A percentile compares a stretch with the other conserved stretches of the same genome.
phyloP scores from a whole-genome alignment of 2,113 vertebrate species.

The Misgurnus mizolepis region DNA sequence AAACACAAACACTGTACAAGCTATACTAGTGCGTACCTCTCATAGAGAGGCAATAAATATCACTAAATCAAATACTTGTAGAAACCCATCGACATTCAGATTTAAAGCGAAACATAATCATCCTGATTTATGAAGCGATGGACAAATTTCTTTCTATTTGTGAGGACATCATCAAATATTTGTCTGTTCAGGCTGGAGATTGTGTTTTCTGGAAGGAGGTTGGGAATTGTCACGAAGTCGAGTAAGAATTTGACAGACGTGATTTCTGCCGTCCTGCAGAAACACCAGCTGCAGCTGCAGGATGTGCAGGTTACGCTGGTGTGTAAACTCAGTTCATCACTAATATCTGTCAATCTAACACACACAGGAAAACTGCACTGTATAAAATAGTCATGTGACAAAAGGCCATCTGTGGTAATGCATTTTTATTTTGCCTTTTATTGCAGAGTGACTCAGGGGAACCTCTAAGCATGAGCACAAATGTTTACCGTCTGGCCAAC shows the following conservation, averaged over 20 bases:
- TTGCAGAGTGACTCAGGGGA: slow-evolving; percentile 69
- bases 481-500: slow-evolving; percentile 69
- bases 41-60: background rate
- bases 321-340: background rate
- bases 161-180: background rate
- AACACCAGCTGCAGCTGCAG: slow-evolving; percentile 66
- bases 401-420: too few relatives aligned
- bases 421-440: background rate
- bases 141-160: too few relatives aligned
- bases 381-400: too few relatives aligned
- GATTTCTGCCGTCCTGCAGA: slow-evolving; percentile 74
- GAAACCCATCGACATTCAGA: too few relatives aligned
- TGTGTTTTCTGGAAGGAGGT: slow-evolving; percentile 68
- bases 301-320: slow-evolving; percentile 55
- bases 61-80: too few relatives aligned
- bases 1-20: background rate
- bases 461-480: slow-evolving; percentile 63
- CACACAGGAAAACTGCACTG: too few relatives aligned
- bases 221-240: slow-evolving; percentile 76
- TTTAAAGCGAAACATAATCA: too few relatives aligned
- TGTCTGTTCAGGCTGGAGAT: slow-evolving; percentile 73
- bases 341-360: background rate
- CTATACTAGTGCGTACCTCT: too few relatives aligned
- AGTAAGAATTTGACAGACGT: slow-evolving; percentile 80
- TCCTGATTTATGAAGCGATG: too few relatives aligned